A percentile compares a stretch with the other conserved stretches of the same genome.
Evolutionary conservation across 64 coral and sea anemone species (phyloP).

Genomic region (Montipora cactus): DNA sequence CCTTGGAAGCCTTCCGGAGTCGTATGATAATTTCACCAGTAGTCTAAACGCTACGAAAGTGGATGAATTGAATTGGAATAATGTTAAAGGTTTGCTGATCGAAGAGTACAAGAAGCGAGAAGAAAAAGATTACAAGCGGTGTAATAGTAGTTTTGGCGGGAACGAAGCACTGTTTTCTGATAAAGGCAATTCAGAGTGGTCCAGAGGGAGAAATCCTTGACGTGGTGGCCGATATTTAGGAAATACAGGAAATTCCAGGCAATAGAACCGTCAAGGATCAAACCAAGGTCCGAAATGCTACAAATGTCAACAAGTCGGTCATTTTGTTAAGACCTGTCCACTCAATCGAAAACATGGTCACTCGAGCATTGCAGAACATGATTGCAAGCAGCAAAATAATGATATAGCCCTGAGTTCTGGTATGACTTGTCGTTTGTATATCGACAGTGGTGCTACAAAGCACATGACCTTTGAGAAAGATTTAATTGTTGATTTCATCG

Average conservation of each 20-base stretch:
- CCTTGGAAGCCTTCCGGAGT: conserved; percentile 48
- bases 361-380: background rate
- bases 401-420: conserved; percentile 28
- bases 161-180: background rate
- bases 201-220: background rate
- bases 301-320: conserved; percentile 32
- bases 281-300: conserved; percentile 12
- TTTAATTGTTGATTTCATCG: conserved; percentile 14
- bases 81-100: background rate
- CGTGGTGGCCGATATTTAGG: conserved; percentile 18
- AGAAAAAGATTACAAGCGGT: background rate
- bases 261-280: background rate
- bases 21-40: conserved; percentile 19
- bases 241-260: conserved; percentile 1
- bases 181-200: background rate
- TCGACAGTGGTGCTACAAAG: conserved; percentile 31
- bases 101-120: conserved; percentile 45
- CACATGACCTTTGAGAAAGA: too few species aligned
- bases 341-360: background rate
- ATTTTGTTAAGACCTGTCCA: conserved; percentile 31
- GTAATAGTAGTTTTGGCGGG: background rate
- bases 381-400: background rate
- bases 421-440: conserved; percentile 4
- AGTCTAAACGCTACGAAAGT: conserved; percentile 30
- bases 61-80: conserved; percentile 47